Evolutionary conservation across 2,888 invertebrate species (phyloP).

Genomic region (Machimus atricapillus): DNA sequence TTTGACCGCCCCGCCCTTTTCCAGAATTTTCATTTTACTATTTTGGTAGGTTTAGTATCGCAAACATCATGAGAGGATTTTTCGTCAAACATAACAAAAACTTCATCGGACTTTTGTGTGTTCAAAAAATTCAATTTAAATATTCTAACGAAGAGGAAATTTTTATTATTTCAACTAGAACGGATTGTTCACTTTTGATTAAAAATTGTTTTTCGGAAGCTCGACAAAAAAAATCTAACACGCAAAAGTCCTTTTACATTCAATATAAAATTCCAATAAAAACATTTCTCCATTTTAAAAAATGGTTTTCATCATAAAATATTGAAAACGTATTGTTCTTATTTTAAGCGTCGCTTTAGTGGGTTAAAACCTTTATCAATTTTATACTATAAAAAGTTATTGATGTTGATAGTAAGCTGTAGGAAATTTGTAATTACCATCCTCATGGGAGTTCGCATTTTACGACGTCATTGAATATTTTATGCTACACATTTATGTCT

Average conservation of each 20-base stretch:
- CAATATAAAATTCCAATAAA: background rate
- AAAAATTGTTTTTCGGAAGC: background rate
- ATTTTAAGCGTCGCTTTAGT: background rate
- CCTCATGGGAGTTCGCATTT: no score
- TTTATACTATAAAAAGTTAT: background rate
- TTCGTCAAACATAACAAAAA: background rate
- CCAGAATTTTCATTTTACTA: background rate
- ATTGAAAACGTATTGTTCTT: background rate
- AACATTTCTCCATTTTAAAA: background rate
- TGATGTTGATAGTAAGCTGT: background rate
- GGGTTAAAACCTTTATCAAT: background rate
- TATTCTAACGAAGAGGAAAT: background rate
- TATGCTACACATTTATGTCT: background rate
- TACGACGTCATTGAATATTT: background rate
- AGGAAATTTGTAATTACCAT: background rate
- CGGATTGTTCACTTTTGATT: background rate
- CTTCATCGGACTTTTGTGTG: background rate
- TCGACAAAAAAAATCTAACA: background rate
- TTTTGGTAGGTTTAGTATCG: background rate
- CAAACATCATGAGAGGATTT: background rate
- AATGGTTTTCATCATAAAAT: background rate
- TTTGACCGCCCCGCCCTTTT: background rate
- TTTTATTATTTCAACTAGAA: background rate
- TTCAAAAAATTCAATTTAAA: background rate
- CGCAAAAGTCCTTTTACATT: background rate